Base-by-base conservation (phyloP, 2,113 vertebrate genomes). In the Mus pahari region DNA sequence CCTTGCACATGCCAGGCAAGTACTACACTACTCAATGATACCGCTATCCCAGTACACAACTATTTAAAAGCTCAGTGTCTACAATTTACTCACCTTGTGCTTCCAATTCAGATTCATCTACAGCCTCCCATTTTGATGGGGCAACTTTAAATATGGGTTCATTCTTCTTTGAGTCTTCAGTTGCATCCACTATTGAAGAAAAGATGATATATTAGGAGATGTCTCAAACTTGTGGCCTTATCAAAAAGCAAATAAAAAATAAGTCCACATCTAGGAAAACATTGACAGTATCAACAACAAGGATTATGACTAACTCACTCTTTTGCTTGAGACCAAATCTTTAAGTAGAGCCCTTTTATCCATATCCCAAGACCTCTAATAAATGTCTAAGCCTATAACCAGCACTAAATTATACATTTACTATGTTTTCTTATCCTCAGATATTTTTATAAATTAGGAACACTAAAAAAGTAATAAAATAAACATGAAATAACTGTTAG, bases 41-140 rank as follows among this genome's bases (percentile, higher is more conserved):
- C 39, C 71, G 33, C 53, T 26, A 36, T 0, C 55, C 55, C 39
- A 90, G 73, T 48, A 86, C 4, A 78, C 55, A 71, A 70, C 42
- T 96, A 84, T 60, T 68, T 78, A 86, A 89, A 70, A 75, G 16
- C 22, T 87, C 48, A 88, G 0, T n/a, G 83, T 82, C 95, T 82
- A 0, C 42, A 94, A 68, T 89, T 91, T 97, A 97, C 98, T 98
- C 96, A 99, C 99, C 99, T 98, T 99, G 99, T 96, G 99, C 98
- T 98, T 99, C 98, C 89, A 99, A 98, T 97, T 99, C 99, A 0
- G 99, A 96, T 97, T 99, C 99, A 96, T 99, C 99, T 94, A 99
- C 99, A 71, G 99, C 99, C 98, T 99, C 99, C 99, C 99, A 99
- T 96, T 99, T 99, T 0, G 99, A 99, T 33, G 99, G 99, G 1